Evolutionary conservation across 1,140 invertebrate species (phyloP), one percentile per base, ranked within the genome.

Genomic region (Hermetia illucens): DNA sequence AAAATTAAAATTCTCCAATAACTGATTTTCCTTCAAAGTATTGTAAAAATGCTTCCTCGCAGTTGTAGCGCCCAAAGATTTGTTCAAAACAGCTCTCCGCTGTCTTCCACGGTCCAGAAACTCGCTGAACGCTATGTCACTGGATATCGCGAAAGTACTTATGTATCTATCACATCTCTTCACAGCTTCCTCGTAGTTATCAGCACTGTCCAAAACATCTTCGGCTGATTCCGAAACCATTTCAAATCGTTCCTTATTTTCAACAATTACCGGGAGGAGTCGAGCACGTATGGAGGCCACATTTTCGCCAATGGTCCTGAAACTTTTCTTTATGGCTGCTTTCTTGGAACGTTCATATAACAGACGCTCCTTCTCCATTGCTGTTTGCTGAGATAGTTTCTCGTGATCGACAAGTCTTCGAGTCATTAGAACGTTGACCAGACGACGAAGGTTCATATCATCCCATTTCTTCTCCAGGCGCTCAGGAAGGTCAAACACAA

Each of bases 351-450:
- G 46, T 31, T 60, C 52, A 32, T 57, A 61, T 13, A 38, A 39
- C 0, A 49, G 38, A 4, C 50, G 46, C 21, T 58, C 52, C 42
- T 57, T 60, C 16, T 60, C 49, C 17, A 60, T 41, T 0, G 48
- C 47, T n/a, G 57, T 60, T 22, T 58, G 52, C 0, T 50, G 44
- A 3, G 51, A 48, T 12, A 61, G 29, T 30, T 57, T 51, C 38
- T 61, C 53, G 21, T 50, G 52, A 33, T 61, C 54, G 41, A 61
- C 52, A 17, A 49, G 50, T 31, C 60, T 61, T 34, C 55, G 52
- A 0, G 49, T 48, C 55, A 61, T 58, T 4, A 61, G 29, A 21
- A 55, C 56, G 29, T 44, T 51, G 39, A 61, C 44, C 39, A 58
- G 44, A 0, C 57, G 52, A 36, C 58, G 50, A 0, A 60, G 40